These are phyloP conservation scores for Coptodon bakossiorum DNA, from an alignment of 2,113 vertebrate species.

Conservation along the genomic window DNA sequence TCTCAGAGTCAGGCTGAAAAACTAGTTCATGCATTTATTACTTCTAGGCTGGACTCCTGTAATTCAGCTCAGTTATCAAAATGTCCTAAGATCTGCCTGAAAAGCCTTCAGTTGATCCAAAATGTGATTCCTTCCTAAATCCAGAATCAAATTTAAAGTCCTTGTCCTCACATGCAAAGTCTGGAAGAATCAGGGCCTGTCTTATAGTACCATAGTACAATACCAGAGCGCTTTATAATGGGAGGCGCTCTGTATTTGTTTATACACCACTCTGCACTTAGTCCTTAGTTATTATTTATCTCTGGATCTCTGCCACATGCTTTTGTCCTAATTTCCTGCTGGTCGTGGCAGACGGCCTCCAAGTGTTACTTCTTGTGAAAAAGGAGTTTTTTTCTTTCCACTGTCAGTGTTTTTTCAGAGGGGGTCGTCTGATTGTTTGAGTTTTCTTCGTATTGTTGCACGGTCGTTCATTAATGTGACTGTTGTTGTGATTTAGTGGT, in stretches of 20 bases:
- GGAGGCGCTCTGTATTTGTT: rapidly evolving
- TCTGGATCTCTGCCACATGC: not conserved
- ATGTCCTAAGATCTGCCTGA: not conserved
- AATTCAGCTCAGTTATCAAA: not conserved
- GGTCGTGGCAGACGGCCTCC: rapidly evolving
- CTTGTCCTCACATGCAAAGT: not conserved
- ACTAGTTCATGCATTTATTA: not conserved
- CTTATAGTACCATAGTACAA: not conserved
- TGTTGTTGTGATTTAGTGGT: not conserved
- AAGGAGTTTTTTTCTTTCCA: not conserved
- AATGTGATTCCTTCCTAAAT: not conserved
- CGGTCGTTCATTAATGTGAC: not conserved
- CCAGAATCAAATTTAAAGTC: not conserved
- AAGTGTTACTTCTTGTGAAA: not conserved
- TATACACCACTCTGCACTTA: not conserved
- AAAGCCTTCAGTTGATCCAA: not conserved
- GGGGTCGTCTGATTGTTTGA: not conserved
- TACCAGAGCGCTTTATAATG: not conserved
- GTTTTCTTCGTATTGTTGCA: not conserved
- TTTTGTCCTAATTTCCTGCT: not conserved
- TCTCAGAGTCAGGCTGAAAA: not conserved
- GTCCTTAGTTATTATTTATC: not conserved
- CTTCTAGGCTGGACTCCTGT: not conserved
- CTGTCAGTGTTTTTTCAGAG: not conserved
- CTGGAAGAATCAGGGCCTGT: not conserved